Base-by-base conservation (phyloP, 2,113 vertebrate species). In the Mormyrus iriodes region DNA sequence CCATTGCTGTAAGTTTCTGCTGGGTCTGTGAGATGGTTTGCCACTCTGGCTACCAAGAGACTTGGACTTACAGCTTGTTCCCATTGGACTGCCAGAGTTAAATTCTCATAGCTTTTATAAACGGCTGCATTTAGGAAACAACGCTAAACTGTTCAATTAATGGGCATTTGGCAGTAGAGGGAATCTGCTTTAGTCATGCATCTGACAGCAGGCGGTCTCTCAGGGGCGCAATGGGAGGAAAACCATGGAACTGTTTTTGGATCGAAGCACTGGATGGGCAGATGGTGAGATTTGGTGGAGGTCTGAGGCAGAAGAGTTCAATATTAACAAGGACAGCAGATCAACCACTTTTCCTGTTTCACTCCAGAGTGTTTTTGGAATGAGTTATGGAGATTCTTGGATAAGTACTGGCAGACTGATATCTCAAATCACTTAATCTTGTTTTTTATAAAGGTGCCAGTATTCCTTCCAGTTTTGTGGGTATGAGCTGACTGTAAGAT, bases 101-200 rank as follows among this genome's bases (percentile, higher is more conserved):
- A 3, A n/a, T 19, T 82, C 15, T 46, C 31, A 42, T 42, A 76
- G 35, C 35, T 79, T 53, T 88, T 83, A n/a, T 10, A 10, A 10
- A 88, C 12, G n/a, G 65, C 58, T 51, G n/a, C 87, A 88, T 44
- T 84, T 21, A 42, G 44, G 69, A 79, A 52, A n/a, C 4, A 52
- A 31, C 19, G 6, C 31, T 49, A 27, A 86, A 46, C 46, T 19
- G 39, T 88, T 31, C 46, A 42, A 52, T 79, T 52, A 88, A 39
- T 52, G 69, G 69, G 27, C 8, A 52, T 13, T 53, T 76, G 88
- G 88, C 88, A 35, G 44, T 31, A 35, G 87, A 39, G 27, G 0
- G 46, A 79, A n/a, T 88, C 65, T 82, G 88, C 51, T 88, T 76
- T 88, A 69, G 69, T 46, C 69, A 79, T 88, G 69, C 48, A 24